A percentile compares a stretch with the other conserved stretches of the same genome.
Conservation (phyloP, 2,113 vertebrate species). For the Pterophyllum scalare region DNA sequence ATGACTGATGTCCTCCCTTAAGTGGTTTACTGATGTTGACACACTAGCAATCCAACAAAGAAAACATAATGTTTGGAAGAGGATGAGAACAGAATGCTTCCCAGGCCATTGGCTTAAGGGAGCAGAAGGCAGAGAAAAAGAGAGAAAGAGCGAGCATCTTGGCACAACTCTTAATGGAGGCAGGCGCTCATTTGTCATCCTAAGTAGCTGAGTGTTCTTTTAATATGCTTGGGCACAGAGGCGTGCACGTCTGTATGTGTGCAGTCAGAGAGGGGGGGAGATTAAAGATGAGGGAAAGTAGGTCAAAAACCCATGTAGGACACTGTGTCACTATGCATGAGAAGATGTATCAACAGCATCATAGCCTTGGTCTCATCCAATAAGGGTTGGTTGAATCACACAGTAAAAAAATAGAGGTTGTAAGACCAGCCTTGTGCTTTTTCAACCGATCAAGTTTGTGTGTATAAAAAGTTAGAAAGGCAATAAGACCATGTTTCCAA, state of each 20-base stretch:
- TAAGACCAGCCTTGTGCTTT: not conserved
- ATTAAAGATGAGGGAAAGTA: slow-evolving; percentile 68
- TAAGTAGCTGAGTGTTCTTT: slow-evolving; percentile 68
- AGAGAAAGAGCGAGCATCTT: slow-evolving; percentile 1
- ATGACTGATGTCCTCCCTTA: not conserved
- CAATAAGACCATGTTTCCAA: not conserved
- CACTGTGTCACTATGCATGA: slow-evolving; percentile 48
- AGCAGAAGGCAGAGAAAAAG: not conserved
- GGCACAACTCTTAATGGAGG: slow-evolving; percentile 48
- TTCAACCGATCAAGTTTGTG: not conserved
- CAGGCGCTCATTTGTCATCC: slow-evolving; percentile 62
- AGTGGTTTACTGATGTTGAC: not conserved
- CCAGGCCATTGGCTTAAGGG: not conserved
- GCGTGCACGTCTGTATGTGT: slow-evolving; percentile 29
- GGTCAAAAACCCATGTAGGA: slow-evolving; percentile 66
- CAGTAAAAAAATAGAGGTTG: not conserved
- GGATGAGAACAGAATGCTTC: slow-evolving; percentile 14
- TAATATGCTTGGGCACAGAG: slow-evolving; percentile 69
- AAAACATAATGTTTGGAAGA: not conserved
- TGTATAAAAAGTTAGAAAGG: not conserved
- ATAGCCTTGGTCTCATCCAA: slow-evolving; percentile 38
- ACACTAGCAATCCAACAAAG: slow-evolving; percentile 15
- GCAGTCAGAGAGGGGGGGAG: slow-evolving; percentile 19
- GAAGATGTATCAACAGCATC: slow-evolving; percentile 33
- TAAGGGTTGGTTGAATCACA: slow-evolving; percentile 35